A percentile compares a stretch with the other conserved stretches of the same genome.
Conservation (phyloP, 2,797 vertebrate genomes). For the Nyctalus aviator region DNA sequence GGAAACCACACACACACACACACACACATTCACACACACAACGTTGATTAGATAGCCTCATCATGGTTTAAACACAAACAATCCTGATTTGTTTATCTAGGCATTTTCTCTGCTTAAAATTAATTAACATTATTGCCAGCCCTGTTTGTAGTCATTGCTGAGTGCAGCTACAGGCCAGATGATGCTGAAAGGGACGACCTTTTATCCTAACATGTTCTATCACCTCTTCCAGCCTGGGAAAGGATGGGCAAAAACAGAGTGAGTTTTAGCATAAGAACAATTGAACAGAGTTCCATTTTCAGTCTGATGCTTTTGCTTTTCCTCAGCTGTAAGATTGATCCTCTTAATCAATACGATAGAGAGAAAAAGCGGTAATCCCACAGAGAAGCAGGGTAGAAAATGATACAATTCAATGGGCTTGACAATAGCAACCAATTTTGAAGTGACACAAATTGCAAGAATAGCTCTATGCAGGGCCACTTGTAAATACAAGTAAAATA, state of each 20-base stretch:
- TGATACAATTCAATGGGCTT: background rate
- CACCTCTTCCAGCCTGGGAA: slow-evolving; percentile 44
- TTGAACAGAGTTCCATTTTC: slow-evolving; percentile 60
- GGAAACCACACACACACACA: background rate
- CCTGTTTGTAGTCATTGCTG: background rate
- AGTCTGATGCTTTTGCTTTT: slow-evolving; percentile 56
- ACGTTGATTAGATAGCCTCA: background rate
- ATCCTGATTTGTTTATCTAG: slow-evolving; percentile 28
- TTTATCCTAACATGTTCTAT: slow-evolving; percentile 57
- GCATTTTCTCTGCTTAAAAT: slow-evolving; percentile 42
- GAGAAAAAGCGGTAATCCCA: slow-evolving; percentile 51
- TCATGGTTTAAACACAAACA: background rate
- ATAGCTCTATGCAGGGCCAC: background rate
- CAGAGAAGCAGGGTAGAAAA: slow-evolving; percentile 46
- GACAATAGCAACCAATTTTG: background rate
- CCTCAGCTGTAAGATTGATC: slow-evolving; percentile 70
- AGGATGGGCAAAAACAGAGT: slow-evolving; percentile 36
- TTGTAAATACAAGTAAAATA: slow-evolving; percentile 61
- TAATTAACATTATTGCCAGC: slow-evolving; percentile 37
- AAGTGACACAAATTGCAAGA: slow-evolving; percentile 26
- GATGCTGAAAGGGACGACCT: slow-evolving; percentile 14
- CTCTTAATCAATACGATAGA: slow-evolving; percentile 51
- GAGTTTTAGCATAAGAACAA: slow-evolving; percentile 57
- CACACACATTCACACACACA: background rate
- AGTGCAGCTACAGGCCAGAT: background rate